phyloP scores from a whole-genome alignment of 2,888 invertebrate genomes.

The Phyto melanocephala region DNA sequence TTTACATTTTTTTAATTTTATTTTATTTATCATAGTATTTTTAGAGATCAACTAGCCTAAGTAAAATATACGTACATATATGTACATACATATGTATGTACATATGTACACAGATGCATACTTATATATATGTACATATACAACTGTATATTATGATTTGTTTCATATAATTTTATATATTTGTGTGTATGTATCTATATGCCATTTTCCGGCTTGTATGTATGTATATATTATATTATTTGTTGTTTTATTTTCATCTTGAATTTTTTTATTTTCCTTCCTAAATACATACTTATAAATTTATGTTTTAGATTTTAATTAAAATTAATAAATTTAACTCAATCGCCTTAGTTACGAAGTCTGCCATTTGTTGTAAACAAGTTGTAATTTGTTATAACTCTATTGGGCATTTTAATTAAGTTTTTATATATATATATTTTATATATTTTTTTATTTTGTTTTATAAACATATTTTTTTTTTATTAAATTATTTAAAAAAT shows the following conservation, averaged over 20 bases:
- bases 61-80: constrained; percentile 48
- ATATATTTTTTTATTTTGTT: constrained; percentile 24
- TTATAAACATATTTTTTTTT: constrained; percentile 40
- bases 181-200: not conserved
- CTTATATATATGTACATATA: constrained; percentile 2
- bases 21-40: constrained; percentile 55
- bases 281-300: not conserved
- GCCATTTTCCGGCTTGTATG: constrained; percentile 1
- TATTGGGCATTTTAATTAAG: not conserved
- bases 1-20: constrained; percentile 28
- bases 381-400: not conserved
- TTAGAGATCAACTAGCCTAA: constrained; percentile 67
- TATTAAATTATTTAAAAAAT: constrained; percentile 13
- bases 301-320: not conserved
- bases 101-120: not conserved
- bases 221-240: not conserved
- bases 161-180: constrained; percentile 20
- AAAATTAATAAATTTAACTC: not conserved
- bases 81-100: constrained; percentile 42
- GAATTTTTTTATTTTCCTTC: not conserved
- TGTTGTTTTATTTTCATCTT: not conserved
- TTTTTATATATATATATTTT: not conserved
- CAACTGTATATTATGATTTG: too few species aligned
- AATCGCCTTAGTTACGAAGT: not conserved
- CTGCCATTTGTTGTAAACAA: not conserved